Conservation (phyloP, 1,140 invertebrate genomes). For the Psix sp. region DNA sequence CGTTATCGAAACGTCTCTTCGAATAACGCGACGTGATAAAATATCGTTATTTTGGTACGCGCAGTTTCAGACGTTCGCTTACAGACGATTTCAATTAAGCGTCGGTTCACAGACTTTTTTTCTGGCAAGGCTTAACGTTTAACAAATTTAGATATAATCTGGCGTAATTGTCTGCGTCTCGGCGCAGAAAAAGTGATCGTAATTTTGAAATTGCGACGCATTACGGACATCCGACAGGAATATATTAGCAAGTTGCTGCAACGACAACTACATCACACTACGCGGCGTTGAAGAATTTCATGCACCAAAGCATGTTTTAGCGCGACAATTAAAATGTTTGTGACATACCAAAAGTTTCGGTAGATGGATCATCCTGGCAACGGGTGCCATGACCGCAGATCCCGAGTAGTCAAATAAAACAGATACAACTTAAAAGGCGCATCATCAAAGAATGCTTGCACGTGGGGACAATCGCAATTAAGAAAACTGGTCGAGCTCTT, state of each 20-base stretch:
- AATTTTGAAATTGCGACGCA: constrained; percentile 50
- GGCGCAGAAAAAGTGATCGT: constrained; percentile 48
- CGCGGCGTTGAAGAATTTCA: constrained; percentile 53
- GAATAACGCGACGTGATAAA: constrained; percentile 27
- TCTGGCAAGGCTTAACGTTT: constrained; percentile 14
- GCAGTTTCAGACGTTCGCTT: background rate
- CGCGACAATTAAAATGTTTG: constrained; percentile 61
- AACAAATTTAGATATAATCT: constrained; percentile 56
- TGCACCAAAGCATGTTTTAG: constrained; percentile 53
- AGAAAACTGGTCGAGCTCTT: constrained; percentile 45
- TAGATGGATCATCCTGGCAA: constrained; percentile 55
- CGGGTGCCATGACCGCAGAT: constrained; percentile 45
- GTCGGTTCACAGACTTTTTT: constrained; percentile 1
- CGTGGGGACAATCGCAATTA: constrained; percentile 58
- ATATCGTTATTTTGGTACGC: constrained; percentile 31
- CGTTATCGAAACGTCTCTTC: constrained; percentile 38
- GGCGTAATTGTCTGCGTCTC: constrained; percentile 43
- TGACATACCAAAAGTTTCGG: constrained; percentile 41
- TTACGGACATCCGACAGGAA: constrained; percentile 50
- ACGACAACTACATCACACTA: constrained; percentile 31
- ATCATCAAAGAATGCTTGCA: constrained; percentile 55
- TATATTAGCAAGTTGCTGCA: constrained; percentile 52
- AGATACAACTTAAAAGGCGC: constrained; percentile 53
- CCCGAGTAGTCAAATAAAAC: constrained; percentile 53
- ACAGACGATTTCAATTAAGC: constrained; percentile 47